Conservation (phyloP, 2,888 invertebrate genomes). For the Eustalomyia histrio region DNA sequence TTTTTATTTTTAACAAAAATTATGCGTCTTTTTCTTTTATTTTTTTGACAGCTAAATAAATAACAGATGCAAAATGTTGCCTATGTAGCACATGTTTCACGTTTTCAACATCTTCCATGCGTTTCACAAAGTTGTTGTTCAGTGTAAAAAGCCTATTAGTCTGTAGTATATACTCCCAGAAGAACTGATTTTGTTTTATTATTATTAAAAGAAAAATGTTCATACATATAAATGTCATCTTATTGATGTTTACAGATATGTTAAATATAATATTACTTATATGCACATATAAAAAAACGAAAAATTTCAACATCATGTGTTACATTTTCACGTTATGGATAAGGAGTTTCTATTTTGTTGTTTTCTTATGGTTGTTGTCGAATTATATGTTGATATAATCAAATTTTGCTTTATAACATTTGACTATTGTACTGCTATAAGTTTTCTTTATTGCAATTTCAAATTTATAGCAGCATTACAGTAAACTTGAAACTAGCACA, state of each 20-base stretch:
- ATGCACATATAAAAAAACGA: neutral
- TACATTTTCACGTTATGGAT: constrained; percentile 11
- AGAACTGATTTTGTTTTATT: too few species aligned
- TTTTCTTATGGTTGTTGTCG: constrained; percentile 3
- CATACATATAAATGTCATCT: too few species aligned
- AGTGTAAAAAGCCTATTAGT: too few species aligned
- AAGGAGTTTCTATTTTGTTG: constrained; percentile 11
- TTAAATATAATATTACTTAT: neutral
- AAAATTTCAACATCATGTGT: constrained; percentile 22
- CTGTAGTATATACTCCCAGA: too few species aligned
- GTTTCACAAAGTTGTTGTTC: too few species aligned
- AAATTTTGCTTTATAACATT: constrained; percentile 33
- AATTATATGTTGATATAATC: constrained; percentile 14
- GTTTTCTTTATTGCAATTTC: constrained; percentile 9
- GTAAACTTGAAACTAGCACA: neutral
- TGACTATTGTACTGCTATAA: constrained; percentile 27
- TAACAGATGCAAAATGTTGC: too few species aligned
- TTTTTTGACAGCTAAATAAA: too few species aligned
- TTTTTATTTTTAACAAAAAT: too few species aligned
- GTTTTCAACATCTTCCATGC: too few species aligned
- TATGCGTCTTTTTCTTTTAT: too few species aligned
- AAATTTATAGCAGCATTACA: neutral
- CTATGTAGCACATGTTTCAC: too few species aligned
- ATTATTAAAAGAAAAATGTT: too few species aligned
- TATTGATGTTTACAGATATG: neutral